A percentile compares a stretch with the other conserved stretches of the same genome.
Conservation (phyloP, 2,113 vertebrate species). For the Callithrix jacchus region DNA sequence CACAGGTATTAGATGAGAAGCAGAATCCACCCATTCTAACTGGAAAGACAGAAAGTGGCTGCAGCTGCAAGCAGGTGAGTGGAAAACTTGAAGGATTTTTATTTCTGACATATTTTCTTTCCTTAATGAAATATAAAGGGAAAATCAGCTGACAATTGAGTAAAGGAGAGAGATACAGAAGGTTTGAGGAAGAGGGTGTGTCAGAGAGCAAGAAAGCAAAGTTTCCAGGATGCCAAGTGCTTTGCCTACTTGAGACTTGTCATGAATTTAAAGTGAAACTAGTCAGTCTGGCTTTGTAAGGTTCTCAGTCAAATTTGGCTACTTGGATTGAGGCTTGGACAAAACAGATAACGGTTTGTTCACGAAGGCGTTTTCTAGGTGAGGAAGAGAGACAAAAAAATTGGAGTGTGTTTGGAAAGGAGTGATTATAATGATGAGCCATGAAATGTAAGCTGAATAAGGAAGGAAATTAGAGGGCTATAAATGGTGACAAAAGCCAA, state of each 20-base stretch:
- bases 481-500: too few species aligned
- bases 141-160: neutral
- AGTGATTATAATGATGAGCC: neutral
- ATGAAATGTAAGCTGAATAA: neutral
- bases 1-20: neutral
- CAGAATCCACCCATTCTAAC: neutral
- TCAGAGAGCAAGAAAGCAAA: neutral
- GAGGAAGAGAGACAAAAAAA: neutral
- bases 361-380: neutral
- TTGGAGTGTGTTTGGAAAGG: neutral
- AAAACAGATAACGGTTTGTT: neutral
- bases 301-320: neutral
- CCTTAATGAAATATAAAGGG: neutral
- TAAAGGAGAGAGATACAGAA: neutral
- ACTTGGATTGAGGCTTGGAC: neutral
- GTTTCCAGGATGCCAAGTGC: neutral
- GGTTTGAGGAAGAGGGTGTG: too few species aligned
- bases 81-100: neutral
- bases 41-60: neutral
- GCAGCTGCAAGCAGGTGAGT: neutral
- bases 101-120: neutral
- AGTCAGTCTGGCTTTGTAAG: neutral
- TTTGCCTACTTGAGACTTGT: neutral
- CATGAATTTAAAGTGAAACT: neutral
- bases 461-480: neutral